phyloP scores from a whole-genome alignment of 2,797 vertebrate genomes.

The Lutjanus argentimaculatus region DNA sequence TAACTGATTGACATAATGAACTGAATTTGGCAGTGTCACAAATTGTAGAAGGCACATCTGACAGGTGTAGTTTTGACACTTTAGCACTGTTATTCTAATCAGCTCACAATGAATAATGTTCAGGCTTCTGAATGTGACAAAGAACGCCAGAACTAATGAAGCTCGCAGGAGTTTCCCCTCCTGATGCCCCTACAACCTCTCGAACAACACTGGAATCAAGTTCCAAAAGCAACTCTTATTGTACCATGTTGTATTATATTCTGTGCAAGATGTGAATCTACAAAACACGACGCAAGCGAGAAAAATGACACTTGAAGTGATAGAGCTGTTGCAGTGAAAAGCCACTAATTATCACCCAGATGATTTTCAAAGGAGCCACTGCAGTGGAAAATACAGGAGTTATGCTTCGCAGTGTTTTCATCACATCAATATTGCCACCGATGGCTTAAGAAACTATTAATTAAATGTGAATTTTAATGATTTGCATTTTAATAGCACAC shows the following conservation, averaged over 20 bases:
- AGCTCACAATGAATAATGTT: not conserved
- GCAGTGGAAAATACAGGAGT: constrained; percentile 8
- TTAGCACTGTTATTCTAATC: not conserved
- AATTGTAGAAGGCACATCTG: no score
- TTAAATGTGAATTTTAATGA: constrained; percentile 27
- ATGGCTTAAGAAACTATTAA: constrained; percentile 22
- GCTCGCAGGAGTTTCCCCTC: not conserved
- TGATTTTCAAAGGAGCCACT: not conserved
- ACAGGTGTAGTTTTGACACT: not conserved
- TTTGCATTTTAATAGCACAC: constrained; percentile 57
- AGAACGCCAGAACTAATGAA: not conserved
- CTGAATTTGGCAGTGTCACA: no score
- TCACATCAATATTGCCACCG: not conserved
- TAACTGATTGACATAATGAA: no score
- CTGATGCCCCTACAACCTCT: not conserved
- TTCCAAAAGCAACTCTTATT: not conserved
- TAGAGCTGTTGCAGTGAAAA: constrained; percentile 28
- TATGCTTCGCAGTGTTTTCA: constrained; percentile 7
- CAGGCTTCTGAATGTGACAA: not conserved
- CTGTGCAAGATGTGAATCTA: not conserved
- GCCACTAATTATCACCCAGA: constrained; percentile 31
- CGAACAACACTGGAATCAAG: not conserved
- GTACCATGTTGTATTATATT: not conserved
- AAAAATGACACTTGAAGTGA: constrained; percentile 6
- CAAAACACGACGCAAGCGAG: not conserved